Evolutionary conservation across 2,797 vertebrate genomes (phyloP).

Genomic region (Neosilurus hyrtlii): DNA sequence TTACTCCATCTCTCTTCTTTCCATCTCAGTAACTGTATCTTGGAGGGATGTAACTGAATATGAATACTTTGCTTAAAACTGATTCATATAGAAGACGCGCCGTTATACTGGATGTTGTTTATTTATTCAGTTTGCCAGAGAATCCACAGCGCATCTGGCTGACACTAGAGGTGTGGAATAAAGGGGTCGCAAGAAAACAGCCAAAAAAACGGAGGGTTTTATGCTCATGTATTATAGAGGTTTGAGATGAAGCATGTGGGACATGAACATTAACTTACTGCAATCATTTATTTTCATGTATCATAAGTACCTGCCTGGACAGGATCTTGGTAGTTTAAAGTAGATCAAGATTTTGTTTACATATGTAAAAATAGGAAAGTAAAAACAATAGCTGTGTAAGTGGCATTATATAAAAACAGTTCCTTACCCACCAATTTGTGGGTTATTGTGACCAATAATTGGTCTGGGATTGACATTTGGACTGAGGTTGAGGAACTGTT

Average conservation of each 20-base stretch:
- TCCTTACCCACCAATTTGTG: too few species aligned
- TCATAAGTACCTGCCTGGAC: background rate
- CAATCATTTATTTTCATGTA: background rate
- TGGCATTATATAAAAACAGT: too few species aligned
- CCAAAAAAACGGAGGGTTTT: background rate
- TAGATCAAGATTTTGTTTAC: background rate
- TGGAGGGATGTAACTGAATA: background rate
- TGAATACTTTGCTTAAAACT: background rate
- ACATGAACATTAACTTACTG: background rate
- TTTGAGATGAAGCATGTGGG: background rate
- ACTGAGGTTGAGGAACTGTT: too few species aligned
- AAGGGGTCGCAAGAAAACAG: background rate
- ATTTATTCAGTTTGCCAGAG: background rate
- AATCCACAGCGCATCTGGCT: background rate
- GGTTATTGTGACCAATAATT: too few species aligned
- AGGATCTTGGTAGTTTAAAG: background rate
- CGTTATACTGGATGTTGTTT: background rate
- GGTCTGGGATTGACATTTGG: too few species aligned
- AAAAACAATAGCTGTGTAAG: too few species aligned
- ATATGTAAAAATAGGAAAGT: too few species aligned
- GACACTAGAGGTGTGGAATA: background rate
- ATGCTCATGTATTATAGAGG: background rate
- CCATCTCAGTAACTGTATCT: constrained; percentile 23
- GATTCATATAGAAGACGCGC: background rate
- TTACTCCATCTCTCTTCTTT: constrained; percentile 32